Percentiles rank a stretch among this genome's conserved stretches.
These are phyloP conservation scores for Parnassius mnemosyne DNA, from an alignment of 2,888 invertebrate genomes.

Conservation along the genomic window DNA sequence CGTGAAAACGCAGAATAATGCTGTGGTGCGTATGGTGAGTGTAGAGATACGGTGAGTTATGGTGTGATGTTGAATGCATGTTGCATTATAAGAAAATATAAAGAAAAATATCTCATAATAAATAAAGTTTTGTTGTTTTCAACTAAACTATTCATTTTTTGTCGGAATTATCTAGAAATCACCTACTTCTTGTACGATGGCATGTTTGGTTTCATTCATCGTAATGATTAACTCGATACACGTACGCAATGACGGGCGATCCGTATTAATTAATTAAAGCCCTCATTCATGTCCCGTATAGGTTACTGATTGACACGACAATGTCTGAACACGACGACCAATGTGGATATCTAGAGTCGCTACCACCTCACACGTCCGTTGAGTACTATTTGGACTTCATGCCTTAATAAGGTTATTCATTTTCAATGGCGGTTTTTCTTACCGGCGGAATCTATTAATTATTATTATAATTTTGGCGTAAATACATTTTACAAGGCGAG, in stretches of 20 bases:
- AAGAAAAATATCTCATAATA: no score
- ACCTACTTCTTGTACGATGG: neutral
- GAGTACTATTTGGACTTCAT: neutral
- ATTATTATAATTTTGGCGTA: no score
- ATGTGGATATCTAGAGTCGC: slow-evolving; percentile 5
- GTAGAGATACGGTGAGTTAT: no score
- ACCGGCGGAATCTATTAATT: no score
- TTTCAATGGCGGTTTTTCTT: neutral
- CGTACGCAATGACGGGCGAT: slow-evolving; percentile 27
- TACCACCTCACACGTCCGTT: neutral
- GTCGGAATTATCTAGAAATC: neutral
- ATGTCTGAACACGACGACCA: slow-evolving; percentile 30
- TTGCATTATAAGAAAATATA: no score
- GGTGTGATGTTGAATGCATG: no score
- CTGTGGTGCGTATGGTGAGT: no score
- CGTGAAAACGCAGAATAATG: no score
- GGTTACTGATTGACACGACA: slow-evolving; percentile 33
- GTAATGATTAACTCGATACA: slow-evolving; percentile 24
- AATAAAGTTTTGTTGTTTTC: no score
- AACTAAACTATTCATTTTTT: no score
- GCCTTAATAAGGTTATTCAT: neutral
- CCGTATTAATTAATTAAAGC: slow-evolving; percentile 33
- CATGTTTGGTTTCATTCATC: slow-evolving; percentile 10
- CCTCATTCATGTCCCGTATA: slow-evolving; percentile 29
- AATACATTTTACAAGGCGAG: no score